Evolutionary conservation across 2,113 vertebrate species (phyloP).

Genomic region (Pelusios castaneus): DNA sequence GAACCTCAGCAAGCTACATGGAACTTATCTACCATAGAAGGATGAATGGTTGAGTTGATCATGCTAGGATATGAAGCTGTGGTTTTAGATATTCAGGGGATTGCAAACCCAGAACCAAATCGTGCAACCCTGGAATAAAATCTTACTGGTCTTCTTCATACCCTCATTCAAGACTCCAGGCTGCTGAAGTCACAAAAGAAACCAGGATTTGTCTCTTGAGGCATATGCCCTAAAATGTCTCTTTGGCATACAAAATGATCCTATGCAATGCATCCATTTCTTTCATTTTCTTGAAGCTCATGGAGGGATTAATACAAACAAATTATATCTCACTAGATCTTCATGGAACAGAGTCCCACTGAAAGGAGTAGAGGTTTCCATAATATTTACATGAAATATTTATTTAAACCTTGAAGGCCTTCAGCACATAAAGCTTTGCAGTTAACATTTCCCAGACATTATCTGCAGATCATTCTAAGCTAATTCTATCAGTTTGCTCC

Average conservation of each 20-base stretch:
- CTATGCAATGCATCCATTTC: neutral
- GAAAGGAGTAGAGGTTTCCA: constrained; percentile 58
- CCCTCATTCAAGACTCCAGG: neutral
- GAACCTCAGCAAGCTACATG: neutral
- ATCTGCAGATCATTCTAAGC: constrained; percentile 46
- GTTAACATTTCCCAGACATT: constrained; percentile 60
- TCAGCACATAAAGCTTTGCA: constrained; percentile 38
- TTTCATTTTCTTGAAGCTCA: constrained; percentile 24
- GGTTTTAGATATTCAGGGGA: neutral
- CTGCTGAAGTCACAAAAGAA: neutral
- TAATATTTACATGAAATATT: constrained; percentile 69
- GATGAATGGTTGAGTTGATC: neutral
- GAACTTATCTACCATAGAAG: neutral
- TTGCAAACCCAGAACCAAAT: neutral
- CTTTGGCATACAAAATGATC: neutral
- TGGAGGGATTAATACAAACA: constrained; percentile 49
- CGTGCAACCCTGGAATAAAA: neutral
- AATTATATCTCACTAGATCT: constrained; percentile 30
- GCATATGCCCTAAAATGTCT: neutral
- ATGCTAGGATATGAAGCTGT: neutral
- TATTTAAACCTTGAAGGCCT: constrained; percentile 61
- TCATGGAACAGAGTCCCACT: constrained; percentile 41
- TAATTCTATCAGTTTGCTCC: constrained; percentile 54
- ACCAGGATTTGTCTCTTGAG: neutral
- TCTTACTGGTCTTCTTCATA: neutral